These are phyloP conservation scores for Urocolius indicus DNA, from an alignment of 2,113 vertebrate genomes.

Conservation along the genomic window DNA sequence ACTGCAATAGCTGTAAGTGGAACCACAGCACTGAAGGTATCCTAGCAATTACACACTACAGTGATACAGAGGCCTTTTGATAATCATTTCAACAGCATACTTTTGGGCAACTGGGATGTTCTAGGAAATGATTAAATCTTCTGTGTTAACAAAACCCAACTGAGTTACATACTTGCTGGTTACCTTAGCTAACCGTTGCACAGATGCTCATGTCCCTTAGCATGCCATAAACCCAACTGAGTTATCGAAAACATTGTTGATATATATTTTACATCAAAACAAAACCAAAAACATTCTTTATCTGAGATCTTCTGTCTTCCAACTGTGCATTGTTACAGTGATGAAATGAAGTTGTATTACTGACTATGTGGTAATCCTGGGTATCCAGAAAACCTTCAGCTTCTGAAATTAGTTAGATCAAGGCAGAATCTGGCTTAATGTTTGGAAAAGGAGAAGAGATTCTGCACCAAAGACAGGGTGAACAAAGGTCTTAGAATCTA, in stretches of 20 bases:
- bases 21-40: not conserved
- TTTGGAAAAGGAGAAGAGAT: not conserved
- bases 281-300: not conserved
- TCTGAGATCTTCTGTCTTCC: not conserved
- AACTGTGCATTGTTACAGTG: not conserved
- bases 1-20: not conserved
- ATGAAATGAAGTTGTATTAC: not conserved
- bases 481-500: not conserved
- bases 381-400: not conserved
- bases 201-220: not conserved
- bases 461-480: not conserved
- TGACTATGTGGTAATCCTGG: not conserved
- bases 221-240: not conserved
- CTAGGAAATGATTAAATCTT: not conserved
- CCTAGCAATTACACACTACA: not conserved
- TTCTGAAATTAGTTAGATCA: not conserved
- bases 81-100: not conserved
- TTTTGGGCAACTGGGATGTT: not conserved
- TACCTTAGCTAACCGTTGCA: not conserved
- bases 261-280: not conserved
- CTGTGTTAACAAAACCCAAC: not conserved
- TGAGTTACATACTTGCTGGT: not conserved
- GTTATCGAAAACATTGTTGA: not conserved
- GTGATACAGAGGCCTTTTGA: not conserved
- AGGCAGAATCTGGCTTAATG: not conserved